Evolutionary conservation across 2,888 invertebrate species (phyloP), one percentile per base, ranked within the genome.

Genomic region (Prosapia bicincta): DNA sequence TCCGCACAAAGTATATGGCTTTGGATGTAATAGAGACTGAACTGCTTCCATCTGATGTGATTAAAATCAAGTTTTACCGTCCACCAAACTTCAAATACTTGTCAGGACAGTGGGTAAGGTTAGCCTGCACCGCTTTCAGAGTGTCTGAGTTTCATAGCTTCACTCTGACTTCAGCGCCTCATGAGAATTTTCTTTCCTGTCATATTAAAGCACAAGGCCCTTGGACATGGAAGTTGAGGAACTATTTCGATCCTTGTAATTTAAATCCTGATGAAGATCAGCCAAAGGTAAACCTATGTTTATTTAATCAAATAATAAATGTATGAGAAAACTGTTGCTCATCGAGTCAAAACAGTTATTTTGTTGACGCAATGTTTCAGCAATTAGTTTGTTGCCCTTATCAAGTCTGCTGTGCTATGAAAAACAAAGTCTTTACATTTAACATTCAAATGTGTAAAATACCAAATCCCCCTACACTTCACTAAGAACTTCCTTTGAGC

Each of bases 181-280:
- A 98, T 83, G 97, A 98, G 85, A 96, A 97, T 85, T 96, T 92
- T 84, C 88, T 98, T 13, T 96, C 97, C 2, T 95, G 97, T 82
- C 98, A 98, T 84, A 98, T 98, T 80, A 98, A 98, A 84, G 92
- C 92, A 0, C 91, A 92, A 83, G 93, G 98, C 0, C 97, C 97
- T 0, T 98, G 97, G 97, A 98, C 98, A 0, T 98, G 97, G 97
- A 97, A 98, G 82, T 86, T 98, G 25, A 89, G 98, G 69, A 97
- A 97, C 84, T 96, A 95, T 83, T 97, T 97, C 82, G 96, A 97
- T 85, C 96, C 97, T 0, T 95, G 94, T 84, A 96, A 97, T 83
- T 95, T 91, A 82, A 95, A 93, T 84, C 90, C 93, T 0, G 95
- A 95, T 80, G 93, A 93, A 81, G 93, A 92, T 82, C 85, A 85